Evolutionary conservation across 2,888 invertebrate species (phyloP).

Genomic region (Lysandra coridon): DNA sequence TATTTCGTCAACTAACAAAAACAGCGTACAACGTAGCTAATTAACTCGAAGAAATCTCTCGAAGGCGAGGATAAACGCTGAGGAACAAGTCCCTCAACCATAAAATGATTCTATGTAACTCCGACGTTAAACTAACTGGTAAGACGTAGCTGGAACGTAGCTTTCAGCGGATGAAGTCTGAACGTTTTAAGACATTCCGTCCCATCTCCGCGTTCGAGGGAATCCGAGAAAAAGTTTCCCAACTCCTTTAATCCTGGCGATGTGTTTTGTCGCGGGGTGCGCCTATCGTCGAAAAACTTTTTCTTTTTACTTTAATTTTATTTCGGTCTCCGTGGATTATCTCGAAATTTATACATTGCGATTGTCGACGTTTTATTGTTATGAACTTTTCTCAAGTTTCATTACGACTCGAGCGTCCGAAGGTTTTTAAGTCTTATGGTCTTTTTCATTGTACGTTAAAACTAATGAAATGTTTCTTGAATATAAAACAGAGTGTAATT

Average conservation of each 20-base stretch:
- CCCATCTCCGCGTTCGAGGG: slow-evolving; percentile 46
- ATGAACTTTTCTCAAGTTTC: slow-evolving; percentile 36
- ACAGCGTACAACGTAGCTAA: slow-evolving; percentile 10
- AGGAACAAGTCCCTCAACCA: slow-evolving; percentile 32
- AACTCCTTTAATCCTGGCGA: slow-evolving; percentile 67
- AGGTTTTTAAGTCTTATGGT: slow-evolving; percentile 33
- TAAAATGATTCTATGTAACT: slow-evolving; percentile 33
- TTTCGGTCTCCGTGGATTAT: slow-evolving; percentile 61
- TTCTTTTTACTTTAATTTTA: slow-evolving; percentile 71
- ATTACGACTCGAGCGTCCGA: slow-evolving; percentile 30
- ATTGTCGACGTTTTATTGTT: slow-evolving; percentile 46
- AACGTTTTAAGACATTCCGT: slow-evolving; percentile 45
- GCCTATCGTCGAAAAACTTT: slow-evolving; percentile 67
- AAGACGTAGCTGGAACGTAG: slow-evolving; percentile 33
- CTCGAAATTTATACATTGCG: slow-evolving; percentile 46
- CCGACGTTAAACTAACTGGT: slow-evolving; percentile 32
- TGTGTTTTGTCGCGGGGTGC: slow-evolving; percentile 72
- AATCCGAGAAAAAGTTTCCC: slow-evolving; percentile 49
- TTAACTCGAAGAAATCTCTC: slow-evolving; percentile 22
- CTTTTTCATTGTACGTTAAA: slow-evolving; percentile 32
- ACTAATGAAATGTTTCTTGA: slow-evolving; percentile 34
- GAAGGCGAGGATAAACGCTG: slow-evolving; percentile 23
- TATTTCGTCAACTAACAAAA: not conserved
- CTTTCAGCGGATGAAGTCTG: slow-evolving; percentile 39
- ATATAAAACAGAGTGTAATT: not conserved